phyloP scores from a whole-genome alignment of 2,888 invertebrate species.

The Drosophila bunnanda region DNA sequence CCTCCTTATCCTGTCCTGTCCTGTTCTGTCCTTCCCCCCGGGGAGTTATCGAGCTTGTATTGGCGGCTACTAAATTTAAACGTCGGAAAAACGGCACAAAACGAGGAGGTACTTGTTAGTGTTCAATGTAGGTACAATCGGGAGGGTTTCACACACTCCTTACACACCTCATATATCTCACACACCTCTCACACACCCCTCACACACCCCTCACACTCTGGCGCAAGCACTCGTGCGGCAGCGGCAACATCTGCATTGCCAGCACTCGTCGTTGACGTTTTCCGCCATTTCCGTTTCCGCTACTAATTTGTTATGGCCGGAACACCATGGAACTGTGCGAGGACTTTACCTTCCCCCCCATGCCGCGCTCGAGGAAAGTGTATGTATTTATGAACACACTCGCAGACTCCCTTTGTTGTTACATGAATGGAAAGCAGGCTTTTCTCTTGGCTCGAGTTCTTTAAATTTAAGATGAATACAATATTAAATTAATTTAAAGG shows the following conservation, averaged over 20 bases:
- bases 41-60: constrained; percentile 52
- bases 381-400: constrained; percentile 20
- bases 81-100: constrained; percentile 31
- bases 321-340: constrained; percentile 20
- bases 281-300: constrained; percentile 71
- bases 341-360: neutral
- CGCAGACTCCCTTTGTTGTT: neutral
- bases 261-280: constrained; percentile 56
- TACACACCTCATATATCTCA: neutral
- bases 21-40: neutral
- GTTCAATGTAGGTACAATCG: constrained; percentile 16
- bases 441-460: neutral
- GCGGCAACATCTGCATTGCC: constrained; percentile 37
- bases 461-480: neutral
- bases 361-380: neutral
- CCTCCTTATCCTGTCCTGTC: too few relatives aligned
- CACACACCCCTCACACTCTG: constrained; percentile 5
- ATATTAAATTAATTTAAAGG: too few relatives aligned
- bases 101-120: constrained; percentile 31
- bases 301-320: constrained; percentile 66
- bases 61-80: constrained; percentile 53
- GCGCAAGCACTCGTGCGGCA: constrained; percentile 22
- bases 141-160: constrained; percentile 5
- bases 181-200: constrained; percentile 1
- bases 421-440: neutral